Base-by-base conservation (phyloP, 2,888 invertebrate species). In the Leptopilina myrica region DNA sequence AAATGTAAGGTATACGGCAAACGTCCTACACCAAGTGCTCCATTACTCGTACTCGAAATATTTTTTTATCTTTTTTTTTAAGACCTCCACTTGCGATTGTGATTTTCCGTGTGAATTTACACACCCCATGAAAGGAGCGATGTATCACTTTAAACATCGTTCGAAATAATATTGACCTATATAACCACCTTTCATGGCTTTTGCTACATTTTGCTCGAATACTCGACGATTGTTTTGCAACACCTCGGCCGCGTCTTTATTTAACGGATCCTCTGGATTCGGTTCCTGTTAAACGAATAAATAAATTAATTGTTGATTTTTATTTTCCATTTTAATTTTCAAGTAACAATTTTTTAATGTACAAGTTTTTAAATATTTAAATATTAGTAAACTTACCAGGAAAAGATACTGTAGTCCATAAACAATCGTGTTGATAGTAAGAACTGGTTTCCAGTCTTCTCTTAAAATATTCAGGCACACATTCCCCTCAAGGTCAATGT, bases 401-500 rank as follows among this genome's bases (percentile, higher is more conserved):
- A 99, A 99, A 90, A 99, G 95, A 94, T 98, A 99, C 92, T 98
- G 98, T 89, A 99, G 94, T 85, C 99, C 99, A 93, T 99, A 99
- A 79, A 99, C 97, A 92, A 99, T 97, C 85, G 98, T 98, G 92
- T 98, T 99, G 88, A 99, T 97, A 80, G 98, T 99, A 86, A 99
- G 94, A 83, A 99, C 99, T 80, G 99, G 99, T 93, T 99, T 99
- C 99, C 99, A 99, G 93, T 99, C 99, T 94, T 99, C 98, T 89
- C 98, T 95, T 88, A 99, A 94, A 91, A 99, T 99, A 93, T 99
- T 99, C 84, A 99, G 94, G 92, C 99, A 99, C 46, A 99, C 98
- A 93, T 99, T 99, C 86, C 99, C 99, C 91, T 99, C 98, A 88
- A 98, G 93, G 93, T 99, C 99, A 92, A 99, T 99, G 92, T 99